Conservation (phyloP, 2,888 invertebrate genomes). For the Drosophila mayaguana region DNA sequence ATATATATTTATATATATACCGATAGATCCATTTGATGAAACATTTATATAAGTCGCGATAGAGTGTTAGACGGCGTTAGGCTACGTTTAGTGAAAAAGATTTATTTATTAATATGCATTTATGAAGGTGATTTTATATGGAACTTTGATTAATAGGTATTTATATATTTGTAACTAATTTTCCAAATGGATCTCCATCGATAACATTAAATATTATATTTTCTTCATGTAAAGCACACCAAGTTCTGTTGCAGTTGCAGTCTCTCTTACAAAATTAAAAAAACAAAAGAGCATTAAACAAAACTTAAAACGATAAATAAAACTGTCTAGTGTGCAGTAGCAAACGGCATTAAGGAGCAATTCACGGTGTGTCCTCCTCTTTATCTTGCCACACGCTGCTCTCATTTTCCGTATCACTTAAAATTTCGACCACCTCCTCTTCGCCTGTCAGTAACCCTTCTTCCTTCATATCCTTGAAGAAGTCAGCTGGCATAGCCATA, state of each 20-base stretch:
- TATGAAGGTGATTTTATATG: slow-evolving; percentile 32
- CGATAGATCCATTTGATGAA: slow-evolving; percentile 56
- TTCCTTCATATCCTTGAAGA: slow-evolving; percentile 57
- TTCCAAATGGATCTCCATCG: slow-evolving; percentile 35
- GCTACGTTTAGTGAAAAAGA: slow-evolving; percentile 31
- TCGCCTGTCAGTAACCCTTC: slow-evolving; percentile 53
- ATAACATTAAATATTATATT: slow-evolving; percentile 61
- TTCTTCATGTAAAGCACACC: slow-evolving; percentile 75
- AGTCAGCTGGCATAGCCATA: slow-evolving; percentile 50
- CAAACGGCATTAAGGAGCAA: slow-evolving; percentile 42
- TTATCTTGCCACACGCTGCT: slow-evolving; percentile 74
- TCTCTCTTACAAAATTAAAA: slow-evolving; percentile 74
- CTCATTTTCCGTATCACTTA: slow-evolving; percentile 73
- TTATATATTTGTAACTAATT: slow-evolving; percentile 47
- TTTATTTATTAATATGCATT: slow-evolving; percentile 29
- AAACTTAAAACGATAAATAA: slow-evolving; percentile 61
- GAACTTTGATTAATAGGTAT: slow-evolving; percentile 40
- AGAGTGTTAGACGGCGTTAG: slow-evolving; percentile 20
- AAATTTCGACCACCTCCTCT: slow-evolving; percentile 65
- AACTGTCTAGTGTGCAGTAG: slow-evolving; percentile 57
- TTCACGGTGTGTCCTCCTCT: slow-evolving; percentile 65
- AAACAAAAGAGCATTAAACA: slow-evolving; percentile 65
- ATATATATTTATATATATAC: slow-evolving; percentile 25
- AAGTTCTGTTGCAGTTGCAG: slow-evolving; percentile 71
- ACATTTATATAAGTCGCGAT: slow-evolving; percentile 69